Percentiles rank a stretch among this genome's conserved stretches.
phyloP scores from a whole-genome alignment of 2,113 vertebrate genomes.

The Indri indri region DNA sequence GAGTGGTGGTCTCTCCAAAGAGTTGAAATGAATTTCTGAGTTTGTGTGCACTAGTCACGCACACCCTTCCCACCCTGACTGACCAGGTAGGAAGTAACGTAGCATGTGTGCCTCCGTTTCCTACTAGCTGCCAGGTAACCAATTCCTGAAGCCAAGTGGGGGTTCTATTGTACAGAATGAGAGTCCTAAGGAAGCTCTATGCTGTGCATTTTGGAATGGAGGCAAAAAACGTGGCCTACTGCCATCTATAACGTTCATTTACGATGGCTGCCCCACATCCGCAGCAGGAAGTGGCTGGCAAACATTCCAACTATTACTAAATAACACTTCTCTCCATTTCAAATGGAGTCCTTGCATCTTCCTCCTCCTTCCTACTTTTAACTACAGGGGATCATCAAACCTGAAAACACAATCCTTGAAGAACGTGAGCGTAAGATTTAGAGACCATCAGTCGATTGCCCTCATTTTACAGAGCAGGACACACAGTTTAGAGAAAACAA shows the following conservation, averaged over 20 bases:
- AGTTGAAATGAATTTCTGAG: neutral
- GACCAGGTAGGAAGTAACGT: neutral
- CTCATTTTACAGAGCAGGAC: neutral
- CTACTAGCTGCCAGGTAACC: neutral
- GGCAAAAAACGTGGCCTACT: neutral
- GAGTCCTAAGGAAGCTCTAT: neutral
- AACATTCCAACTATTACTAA: neutral
- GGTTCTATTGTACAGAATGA: neutral
- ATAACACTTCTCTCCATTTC: neutral
- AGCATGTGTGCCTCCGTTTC: neutral
- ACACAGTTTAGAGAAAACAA: neutral
- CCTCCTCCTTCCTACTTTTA: neutral
- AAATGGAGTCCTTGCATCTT: neutral
- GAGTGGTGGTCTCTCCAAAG: neutral
- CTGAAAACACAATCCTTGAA: neutral
- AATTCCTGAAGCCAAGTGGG: neutral
- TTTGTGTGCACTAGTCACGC: neutral
- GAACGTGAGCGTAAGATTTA: neutral
- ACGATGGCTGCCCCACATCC: neutral
- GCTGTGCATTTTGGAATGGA: neutral
- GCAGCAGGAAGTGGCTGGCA: neutral
- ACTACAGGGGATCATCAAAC: neutral
- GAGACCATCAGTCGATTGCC: neutral
- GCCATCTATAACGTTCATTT: neutral
- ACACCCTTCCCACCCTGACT: neutral